Evolutionary conservation across 2,797 vertebrate genomes (phyloP).

Genomic region (Euphonia xanthogaster): DNA sequence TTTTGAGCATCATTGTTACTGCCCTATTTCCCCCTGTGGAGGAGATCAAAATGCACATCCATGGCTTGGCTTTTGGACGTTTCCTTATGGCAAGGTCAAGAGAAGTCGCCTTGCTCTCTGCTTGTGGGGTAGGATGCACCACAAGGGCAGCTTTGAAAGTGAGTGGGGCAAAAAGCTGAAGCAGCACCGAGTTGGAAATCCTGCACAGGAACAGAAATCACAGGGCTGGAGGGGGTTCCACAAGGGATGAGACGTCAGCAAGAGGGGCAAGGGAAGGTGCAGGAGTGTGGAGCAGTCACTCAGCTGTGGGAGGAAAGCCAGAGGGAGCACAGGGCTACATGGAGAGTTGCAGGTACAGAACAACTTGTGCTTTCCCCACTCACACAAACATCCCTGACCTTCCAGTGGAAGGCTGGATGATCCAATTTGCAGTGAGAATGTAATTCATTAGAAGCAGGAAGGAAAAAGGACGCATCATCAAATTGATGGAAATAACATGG

Average conservation of each 20-base stretch:
- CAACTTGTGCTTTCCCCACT: not conserved
- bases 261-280: not conserved
- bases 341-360: not conserved
- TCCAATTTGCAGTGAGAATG: not conserved
- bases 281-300: not conserved
- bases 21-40: not conserved
- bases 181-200: not conserved
- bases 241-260: not conserved
- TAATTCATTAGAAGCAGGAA: not conserved
- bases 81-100: not conserved
- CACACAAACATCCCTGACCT: not conserved
- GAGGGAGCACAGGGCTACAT: not conserved
- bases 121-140: not conserved
- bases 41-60: not conserved
- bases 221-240: not conserved
- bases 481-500: not conserved
- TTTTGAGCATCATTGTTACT: not conserved
- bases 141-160: not conserved
- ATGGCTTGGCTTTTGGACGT: not conserved
- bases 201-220: not conserved
- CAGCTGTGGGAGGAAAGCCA: not conserved
- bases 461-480: not conserved
- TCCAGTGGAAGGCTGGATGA: not conserved
- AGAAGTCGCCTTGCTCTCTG: accelerated
- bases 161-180: not conserved